Base-by-base conservation (phyloP, 2,888 invertebrate species). In the Tetragonisca angustula region DNA sequence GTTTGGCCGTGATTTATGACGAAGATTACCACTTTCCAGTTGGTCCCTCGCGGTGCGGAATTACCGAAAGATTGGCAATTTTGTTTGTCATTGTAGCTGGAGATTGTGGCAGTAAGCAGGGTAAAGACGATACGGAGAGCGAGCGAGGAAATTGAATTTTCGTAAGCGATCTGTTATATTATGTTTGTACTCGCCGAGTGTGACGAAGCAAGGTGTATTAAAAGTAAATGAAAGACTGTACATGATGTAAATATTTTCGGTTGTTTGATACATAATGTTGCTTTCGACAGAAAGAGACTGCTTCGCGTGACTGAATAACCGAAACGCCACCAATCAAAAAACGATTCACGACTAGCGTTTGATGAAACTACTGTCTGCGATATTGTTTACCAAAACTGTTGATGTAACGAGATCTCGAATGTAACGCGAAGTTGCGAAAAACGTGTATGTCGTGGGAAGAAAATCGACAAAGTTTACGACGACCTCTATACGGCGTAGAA, bases 1-100 rank as follows among this genome's bases (percentile, higher is more conserved):
- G 50, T 5, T 9, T 56, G 49, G 4, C 19, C 62, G 49, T 50
- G 72, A 73, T 74, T 74, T 74, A 65, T 43, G 36, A 54, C 36
- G 54, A 24, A 0, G 24, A 74, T 74, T 65, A 36, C 9, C 15
- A 0, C 24, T 43, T 65, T 19, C 2, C 49, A 43, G 11, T 27
- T 2, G 27, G 43, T 9, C 21, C n/a, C 5, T 27, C 2, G 6
- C 24, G 59, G 19, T 50, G 2, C 13, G 6, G 13, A 15, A 56
- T 36, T 59, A n/a, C 11, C 11, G 9, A 9, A 49, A 21, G 43
- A 36, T 0, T 17, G n/a, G 17, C 9, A 21, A 64, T 64, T 36
- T 36, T 67, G 9, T 50, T 49, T 24, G 19, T 32, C 27, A 11
- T 62, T 62, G 19, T 17, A 17, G 6, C 6, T 9, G 6, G 24